Conservation (phyloP, 2,113 vertebrate species). For the Pungitius pungitius region DNA sequence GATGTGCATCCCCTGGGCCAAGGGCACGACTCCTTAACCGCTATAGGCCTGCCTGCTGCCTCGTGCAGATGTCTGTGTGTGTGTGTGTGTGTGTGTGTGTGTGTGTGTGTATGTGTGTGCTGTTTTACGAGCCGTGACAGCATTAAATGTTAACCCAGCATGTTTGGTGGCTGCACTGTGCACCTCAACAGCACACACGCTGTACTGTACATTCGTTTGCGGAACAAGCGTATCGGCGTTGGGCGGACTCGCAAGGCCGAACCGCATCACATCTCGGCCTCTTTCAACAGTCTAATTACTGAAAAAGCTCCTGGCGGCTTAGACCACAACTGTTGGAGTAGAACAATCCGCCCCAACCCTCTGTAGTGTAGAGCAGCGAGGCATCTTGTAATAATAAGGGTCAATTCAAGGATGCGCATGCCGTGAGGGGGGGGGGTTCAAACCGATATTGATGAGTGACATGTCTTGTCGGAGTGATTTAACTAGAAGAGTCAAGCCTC, state of each 20-base stretch:
- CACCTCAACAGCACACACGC: not conserved
- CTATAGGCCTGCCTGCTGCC: constrained; percentile 11
- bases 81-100: constrained; percentile 2
- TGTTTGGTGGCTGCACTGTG: not conserved
- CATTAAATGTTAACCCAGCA: constrained; percentile 1
- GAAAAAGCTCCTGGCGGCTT: constrained; percentile 27
- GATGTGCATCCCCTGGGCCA: constrained; percentile 2
- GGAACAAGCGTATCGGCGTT: constrained; percentile 7
- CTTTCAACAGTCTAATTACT: constrained; percentile 16
- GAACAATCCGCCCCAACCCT: constrained; percentile 2
- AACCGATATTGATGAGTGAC: constrained; percentile 6
- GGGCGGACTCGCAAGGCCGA: not conserved
- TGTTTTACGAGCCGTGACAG: constrained; percentile 23
- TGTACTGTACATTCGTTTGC: constrained; percentile 8
- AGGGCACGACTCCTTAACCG: constrained; percentile 22
- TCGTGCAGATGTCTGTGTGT: constrained; percentile 11
- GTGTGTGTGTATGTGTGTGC: constrained; percentile 1
- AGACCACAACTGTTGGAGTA: constrained; percentile 9
- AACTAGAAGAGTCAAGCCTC: constrained; percentile 40
- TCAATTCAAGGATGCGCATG: constrained; percentile 49
- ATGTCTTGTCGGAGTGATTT: constrained; percentile 47
- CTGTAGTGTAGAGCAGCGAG: constrained; percentile 13
- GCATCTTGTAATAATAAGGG: constrained; percentile 33
- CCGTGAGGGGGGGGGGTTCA: not conserved
- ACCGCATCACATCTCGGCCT: constrained; percentile 11